Evolutionary conservation across 2,797 vertebrate genomes (phyloP).

Genomic region (Brachymystax lenok): DNA sequence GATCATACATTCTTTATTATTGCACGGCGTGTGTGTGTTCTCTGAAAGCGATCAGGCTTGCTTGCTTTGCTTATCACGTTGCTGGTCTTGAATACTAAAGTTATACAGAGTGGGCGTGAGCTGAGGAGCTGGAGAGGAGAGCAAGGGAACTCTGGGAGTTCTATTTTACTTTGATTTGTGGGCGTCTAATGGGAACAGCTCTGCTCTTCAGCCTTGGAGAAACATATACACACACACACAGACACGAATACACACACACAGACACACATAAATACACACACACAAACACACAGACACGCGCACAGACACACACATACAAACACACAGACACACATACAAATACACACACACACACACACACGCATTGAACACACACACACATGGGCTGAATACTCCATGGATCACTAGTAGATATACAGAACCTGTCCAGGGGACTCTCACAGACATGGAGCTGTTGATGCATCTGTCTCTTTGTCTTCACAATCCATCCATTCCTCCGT

Average conservation of each 20-base stretch:
- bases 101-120: background rate
- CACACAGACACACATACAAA: too few species aligned
- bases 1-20: constrained; percentile 58
- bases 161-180: background rate
- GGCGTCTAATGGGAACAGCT: background rate
- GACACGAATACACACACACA: background rate
- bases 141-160: constrained; percentile 4
- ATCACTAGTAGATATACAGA: too few species aligned
- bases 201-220: background rate
- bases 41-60: background rate
- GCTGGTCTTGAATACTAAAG: background rate
- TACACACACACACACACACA: too few species aligned
- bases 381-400: too few species aligned
- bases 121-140: constrained; percentile 3
- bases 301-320: too few species aligned
- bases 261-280: background rate
- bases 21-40: constrained; percentile 29
- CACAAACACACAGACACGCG: background rate
- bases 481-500: too few species aligned
- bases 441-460: too few species aligned
- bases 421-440: too few species aligned
- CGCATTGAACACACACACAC: too few species aligned
- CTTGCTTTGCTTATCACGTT: background rate
- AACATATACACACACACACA: constrained; percentile 3
- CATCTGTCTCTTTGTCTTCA: too few species aligned